Percentiles rank a stretch among this genome's conserved stretches.
Conservation (phyloP, 2,888 invertebrate species). For the Entomobrya multifasciata region DNA sequence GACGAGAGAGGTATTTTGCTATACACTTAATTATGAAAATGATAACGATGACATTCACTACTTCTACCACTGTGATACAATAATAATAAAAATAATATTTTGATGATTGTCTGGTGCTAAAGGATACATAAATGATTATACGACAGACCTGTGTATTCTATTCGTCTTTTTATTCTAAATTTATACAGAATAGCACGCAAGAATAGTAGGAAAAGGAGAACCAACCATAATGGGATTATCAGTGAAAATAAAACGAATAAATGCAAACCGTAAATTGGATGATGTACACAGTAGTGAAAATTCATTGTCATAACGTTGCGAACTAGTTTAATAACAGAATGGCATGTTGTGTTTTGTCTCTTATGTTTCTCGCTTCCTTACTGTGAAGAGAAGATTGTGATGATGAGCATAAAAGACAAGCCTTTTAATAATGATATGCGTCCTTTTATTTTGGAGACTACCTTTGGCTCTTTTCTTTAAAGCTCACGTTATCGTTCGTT, state of each 20-base stretch:
- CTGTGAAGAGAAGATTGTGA: constrained; percentile 39
- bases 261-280: neutral
- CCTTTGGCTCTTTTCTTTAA: constrained; percentile 52
- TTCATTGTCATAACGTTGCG: constrained; percentile 20
- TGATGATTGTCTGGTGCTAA: constrained; percentile 29
- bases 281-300: neutral
- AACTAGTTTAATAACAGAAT: neutral
- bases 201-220: constrained; percentile 10
- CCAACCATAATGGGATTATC: constrained; percentile 17
- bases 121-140: constrained; percentile 16
- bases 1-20: neutral
- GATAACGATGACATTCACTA: neutral
- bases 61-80: constrained; percentile 17
- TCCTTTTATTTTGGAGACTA: constrained; percentile 48
- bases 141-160: neutral
- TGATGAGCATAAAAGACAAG: constrained; percentile 13
- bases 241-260: too few relatives aligned
- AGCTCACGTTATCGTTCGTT: constrained; percentile 5
- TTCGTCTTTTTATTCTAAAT: constrained; percentile 22
- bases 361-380: constrained; percentile 20
- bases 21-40: constrained; percentile 25
- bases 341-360: constrained; percentile 29
- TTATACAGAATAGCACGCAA: constrained; percentile 34
- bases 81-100: constrained; percentile 31
- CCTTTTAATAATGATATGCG: too few relatives aligned